Evolutionary conservation across 92 coral and sea anemone genomes (phyloP), one percentile per base, ranked within the genome.

Genomic region (Metridium senile): DNA sequence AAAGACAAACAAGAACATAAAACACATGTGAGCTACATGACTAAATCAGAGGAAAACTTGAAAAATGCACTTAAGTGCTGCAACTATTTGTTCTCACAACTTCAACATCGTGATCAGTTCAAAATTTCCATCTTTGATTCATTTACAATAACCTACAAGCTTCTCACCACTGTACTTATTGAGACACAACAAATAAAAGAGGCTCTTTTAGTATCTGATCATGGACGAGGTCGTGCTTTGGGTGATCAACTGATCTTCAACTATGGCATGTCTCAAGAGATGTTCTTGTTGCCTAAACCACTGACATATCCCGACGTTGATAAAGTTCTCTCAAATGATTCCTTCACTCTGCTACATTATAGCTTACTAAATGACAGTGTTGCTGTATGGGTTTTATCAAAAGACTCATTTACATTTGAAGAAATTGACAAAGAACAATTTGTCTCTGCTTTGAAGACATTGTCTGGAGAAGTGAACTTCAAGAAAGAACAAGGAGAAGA

Each of bases 161-260:
- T 26, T 62, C 68, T 78, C 16, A 70, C 59, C 9, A 19, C 9
- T 31, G 26, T 71, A 31, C 47, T 77, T 39, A 47, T 76, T 16
- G 65, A 76, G 49, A 26, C 64, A 46, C 4, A 70, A 16, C 73
- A 68, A 31, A 52, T 9, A 58, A 61, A 76, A 62, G 72, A 70
- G 46, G 88, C 82, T 23, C 71, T 83, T 6, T 27, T 83, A 26
- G 74, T 83, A 0, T 20, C 61, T 52, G 88, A 84, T n/a, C 74
- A 69, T 22, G 83, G 83, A 71, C 75, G 73, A 58, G 84, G 84
- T 1, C 75, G 81, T 18, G 82, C 72, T 18, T 58, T 83, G 18
- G 83, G 71, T 20, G 77, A 53, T 46, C 54, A 34, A 16, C n/a
- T 77, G 26, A 32, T 76, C 23, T 26, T 26, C 28, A 62, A 25